Percentiles rank a stretch among this genome's conserved stretches.
phyloP scores from a whole-genome alignment of 1,140 invertebrate species.

The Penaeus chinensis region DNA sequence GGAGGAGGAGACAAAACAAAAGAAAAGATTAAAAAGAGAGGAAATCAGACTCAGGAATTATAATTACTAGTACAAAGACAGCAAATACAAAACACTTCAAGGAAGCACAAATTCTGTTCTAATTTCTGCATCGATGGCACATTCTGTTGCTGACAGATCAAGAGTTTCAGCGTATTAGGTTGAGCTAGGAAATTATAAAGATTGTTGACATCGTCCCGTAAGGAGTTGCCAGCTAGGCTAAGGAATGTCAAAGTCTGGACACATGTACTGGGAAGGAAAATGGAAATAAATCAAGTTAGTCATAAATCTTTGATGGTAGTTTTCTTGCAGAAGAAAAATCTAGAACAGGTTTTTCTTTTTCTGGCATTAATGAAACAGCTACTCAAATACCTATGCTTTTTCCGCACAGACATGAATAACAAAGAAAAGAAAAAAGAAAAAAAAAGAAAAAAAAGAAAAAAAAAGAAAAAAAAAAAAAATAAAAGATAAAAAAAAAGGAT shows the following conservation, averaged over 20 bases:
- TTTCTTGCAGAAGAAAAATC: no score
- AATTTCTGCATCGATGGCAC: conserved; percentile 89
- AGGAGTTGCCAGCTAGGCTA: conserved; percentile 83
- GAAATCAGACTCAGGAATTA: no score
- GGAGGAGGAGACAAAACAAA: no score
- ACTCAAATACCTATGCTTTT: background rate
- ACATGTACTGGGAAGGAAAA: conserved; percentile 75
- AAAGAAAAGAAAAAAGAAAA: background rate
- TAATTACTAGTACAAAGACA: background rate
- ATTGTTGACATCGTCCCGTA: conserved; percentile 94
- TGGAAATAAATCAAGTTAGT: conserved; percentile 76
- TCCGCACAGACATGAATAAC: background rate
- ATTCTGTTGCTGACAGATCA: conserved; percentile 92
- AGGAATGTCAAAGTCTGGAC: conserved; percentile 82
- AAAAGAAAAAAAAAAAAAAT: no score
- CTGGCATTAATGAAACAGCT: background rate
- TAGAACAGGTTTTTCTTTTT: no score
- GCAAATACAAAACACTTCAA: background rate
- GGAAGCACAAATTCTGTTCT: conserved; percentile 2
- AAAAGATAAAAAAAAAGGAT: no score
- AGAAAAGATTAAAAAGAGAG: no score
- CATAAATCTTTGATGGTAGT: no score
- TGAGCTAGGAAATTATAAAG: conserved; percentile 93
- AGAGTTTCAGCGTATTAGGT: conserved; percentile 91
- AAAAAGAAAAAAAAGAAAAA: no score